Conservation (phyloP, 64 coral and sea anemone genomes). For the Stichodactyla helianthus region DNA sequence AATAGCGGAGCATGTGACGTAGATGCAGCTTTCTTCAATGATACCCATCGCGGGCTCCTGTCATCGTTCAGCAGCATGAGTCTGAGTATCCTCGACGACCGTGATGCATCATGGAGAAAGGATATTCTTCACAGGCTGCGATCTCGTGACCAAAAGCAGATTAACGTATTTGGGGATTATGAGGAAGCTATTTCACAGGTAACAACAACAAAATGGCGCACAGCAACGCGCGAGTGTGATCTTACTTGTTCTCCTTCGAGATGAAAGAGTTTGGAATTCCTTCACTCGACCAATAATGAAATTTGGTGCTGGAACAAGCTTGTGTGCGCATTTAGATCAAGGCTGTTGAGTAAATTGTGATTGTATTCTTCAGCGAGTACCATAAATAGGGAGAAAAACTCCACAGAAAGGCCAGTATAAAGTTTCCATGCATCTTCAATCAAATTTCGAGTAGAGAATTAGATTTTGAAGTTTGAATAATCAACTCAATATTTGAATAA, state of each 20-base stretch:
- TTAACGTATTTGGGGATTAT: conserved; percentile 31
- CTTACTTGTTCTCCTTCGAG: background rate
- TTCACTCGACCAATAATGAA: background rate
- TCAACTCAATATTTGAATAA: too few species aligned
- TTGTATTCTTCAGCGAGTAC: too few species aligned
- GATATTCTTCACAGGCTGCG: conserved; percentile 50
- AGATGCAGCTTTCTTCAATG: conserved; percentile 61
- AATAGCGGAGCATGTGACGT: conserved; percentile 82
- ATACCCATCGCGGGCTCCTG: conserved; percentile 43
- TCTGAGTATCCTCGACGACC: conserved; percentile 45
- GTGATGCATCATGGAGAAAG: conserved; percentile 74
- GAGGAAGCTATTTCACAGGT: conserved; percentile 91
- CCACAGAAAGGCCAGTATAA: too few species aligned
- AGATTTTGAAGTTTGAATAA: too few species aligned
- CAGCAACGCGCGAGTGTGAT: background rate
- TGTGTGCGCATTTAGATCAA: too few species aligned
- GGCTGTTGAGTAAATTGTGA: too few species aligned
- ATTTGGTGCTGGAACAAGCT: too few species aligned
- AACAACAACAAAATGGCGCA: background rate
- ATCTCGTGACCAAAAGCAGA: conserved; percentile 59
- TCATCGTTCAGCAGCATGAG: conserved; percentile 66
- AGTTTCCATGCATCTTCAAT: too few species aligned
- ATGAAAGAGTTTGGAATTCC: background rate
- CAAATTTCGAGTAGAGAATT: too few species aligned
- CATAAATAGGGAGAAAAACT: too few species aligned